Conservation (phyloP, 1,140 invertebrate genomes). For the Drosophila subobscura region DNA sequence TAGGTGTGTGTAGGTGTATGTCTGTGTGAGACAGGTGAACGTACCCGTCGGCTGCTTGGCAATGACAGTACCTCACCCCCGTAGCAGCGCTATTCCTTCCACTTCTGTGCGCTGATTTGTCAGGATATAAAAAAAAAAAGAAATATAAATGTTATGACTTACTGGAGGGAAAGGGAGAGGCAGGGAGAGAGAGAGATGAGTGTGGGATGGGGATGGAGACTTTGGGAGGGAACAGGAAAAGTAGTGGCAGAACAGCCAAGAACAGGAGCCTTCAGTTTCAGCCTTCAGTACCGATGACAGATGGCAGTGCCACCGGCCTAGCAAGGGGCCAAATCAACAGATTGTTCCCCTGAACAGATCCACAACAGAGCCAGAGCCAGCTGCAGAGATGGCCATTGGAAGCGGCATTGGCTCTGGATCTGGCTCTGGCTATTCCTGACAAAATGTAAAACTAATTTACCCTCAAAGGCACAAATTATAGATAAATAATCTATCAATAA, state of each 20-base stretch:
- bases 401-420: background rate
- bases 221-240: too few species aligned
- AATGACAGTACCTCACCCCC: conserved; percentile 38
- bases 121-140: conserved; percentile 30
- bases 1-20: conserved; percentile 12
- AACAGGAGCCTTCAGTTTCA: background rate
- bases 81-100: conserved; percentile 23
- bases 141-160: conserved; percentile 51
- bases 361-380: too few species aligned
- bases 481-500: too few species aligned
- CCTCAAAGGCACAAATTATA: too few species aligned
- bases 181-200: background rate
- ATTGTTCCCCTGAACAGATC: conserved; percentile 16
- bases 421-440: too few species aligned
- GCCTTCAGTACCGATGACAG: background rate
- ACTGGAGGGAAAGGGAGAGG: conserved; percentile 2
- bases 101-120: conserved; percentile 42
- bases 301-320: background rate
- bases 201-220: too few species aligned
- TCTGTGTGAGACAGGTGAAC: conserved; percentile 56
- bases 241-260: background rate
- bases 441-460: too few species aligned
- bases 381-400: conserved; percentile 11
- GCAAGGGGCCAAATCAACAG: conserved; percentile 58
- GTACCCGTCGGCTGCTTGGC: conserved; percentile 53